A percentile compares a stretch with the other conserved stretches of the same genome.
Conservation (phyloP, 2,113 vertebrate genomes). For the Merops nubicus region DNA sequence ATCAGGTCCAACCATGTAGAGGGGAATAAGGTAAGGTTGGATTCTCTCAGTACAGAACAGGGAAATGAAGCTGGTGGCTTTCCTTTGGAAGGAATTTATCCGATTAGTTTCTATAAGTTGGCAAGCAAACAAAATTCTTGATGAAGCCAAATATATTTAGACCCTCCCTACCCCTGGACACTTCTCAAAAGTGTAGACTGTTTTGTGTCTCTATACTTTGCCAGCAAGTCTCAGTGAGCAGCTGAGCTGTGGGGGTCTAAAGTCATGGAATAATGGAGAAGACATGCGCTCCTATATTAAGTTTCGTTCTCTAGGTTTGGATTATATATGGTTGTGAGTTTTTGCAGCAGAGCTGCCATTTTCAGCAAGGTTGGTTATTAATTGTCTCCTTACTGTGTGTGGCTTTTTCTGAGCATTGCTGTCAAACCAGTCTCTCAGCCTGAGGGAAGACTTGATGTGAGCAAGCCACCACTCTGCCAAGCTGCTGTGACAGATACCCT, state of each 20-base stretch:
- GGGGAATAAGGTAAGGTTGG: neutral
- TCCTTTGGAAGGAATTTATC: neutral
- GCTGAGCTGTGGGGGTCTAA: neutral
- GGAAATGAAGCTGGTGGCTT: neutral
- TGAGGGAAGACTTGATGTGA: neutral
- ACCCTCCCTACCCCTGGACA: neutral
- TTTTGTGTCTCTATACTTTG: neutral
- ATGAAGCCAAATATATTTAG: neutral
- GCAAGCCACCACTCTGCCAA: neutral
- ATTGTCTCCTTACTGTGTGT: neutral
- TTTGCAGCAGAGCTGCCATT: neutral
- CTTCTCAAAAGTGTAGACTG: neutral
- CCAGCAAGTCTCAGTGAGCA: neutral
- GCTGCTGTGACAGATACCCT: neutral
- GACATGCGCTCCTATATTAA: neutral
- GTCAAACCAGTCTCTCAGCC: neutral
- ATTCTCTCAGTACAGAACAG: neutral
- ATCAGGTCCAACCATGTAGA: too few species aligned
- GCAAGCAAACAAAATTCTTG: neutral
- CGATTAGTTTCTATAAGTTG: neutral
- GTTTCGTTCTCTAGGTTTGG: constrained; percentile 18
- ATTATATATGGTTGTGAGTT: neutral
- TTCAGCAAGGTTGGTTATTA: constrained; percentile 12
- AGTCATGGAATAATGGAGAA: neutral
- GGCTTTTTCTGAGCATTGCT: neutral